These are phyloP conservation scores for Bufo gargarizans DNA, from an alignment of 2,113 vertebrate genomes.

Conservation along the genomic window DNA sequence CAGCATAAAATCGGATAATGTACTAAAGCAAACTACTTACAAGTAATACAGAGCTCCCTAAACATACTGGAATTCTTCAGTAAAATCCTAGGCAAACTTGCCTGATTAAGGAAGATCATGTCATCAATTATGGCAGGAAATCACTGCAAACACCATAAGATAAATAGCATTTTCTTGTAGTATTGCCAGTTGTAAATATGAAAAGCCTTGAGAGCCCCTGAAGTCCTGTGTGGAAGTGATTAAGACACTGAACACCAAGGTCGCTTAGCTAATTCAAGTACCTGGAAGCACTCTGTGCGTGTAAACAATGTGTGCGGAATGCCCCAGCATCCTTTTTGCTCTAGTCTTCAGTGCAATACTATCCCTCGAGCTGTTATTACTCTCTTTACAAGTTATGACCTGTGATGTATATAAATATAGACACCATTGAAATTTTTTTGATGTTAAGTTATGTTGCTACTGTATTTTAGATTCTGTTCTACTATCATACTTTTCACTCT, in stretches of 20 bases:
- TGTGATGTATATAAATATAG: background rate
- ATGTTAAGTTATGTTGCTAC: too few species aligned
- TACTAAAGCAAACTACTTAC: too few species aligned
- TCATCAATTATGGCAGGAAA: background rate
- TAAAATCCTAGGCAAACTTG: background rate
- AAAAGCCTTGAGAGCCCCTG: background rate
- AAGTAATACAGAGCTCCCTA: background rate
- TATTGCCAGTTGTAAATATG: background rate
- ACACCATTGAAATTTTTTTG: too few species aligned
- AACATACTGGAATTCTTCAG: background rate
- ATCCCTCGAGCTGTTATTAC: background rate
- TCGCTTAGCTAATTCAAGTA: slow-evolving; percentile 3
- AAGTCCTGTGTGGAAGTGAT: background rate
- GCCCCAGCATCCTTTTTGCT: background rate
- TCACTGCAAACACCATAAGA: background rate
- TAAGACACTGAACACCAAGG: background rate
- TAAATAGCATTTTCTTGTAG: background rate
- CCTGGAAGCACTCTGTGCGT: background rate
- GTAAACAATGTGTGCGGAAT: background rate
- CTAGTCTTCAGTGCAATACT: background rate
- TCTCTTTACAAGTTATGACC: background rate
- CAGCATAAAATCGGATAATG: background rate
- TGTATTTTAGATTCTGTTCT: too few species aligned
- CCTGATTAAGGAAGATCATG: background rate
- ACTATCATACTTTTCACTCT: too few species aligned